These are phyloP conservation scores for Halictus quadricinctus DNA, from an alignment of 2,888 invertebrate genomes.

Conservation along the genomic window DNA sequence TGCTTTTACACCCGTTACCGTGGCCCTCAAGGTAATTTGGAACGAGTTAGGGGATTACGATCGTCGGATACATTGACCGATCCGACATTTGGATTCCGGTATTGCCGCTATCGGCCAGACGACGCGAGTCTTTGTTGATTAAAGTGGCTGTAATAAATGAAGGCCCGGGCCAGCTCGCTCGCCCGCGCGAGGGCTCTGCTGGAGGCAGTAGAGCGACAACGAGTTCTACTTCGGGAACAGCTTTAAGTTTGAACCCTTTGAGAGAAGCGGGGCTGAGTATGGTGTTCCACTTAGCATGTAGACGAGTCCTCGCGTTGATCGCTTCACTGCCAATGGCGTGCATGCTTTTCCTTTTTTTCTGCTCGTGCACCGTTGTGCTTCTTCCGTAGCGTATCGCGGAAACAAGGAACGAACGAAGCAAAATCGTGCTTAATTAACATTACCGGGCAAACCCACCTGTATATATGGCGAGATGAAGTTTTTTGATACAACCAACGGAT, in stretches of 20 bases:
- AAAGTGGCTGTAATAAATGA: conserved; percentile 35
- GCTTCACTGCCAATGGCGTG: conserved; percentile 34
- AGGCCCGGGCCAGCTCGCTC: conserved; percentile 78
- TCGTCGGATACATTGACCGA: not conserved
- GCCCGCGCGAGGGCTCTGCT: conserved; percentile 89
- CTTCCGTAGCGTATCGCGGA: not conserved
- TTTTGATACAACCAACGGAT: not conserved
- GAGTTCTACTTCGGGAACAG: conserved; percentile 93
- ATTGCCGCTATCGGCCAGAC: not conserved
- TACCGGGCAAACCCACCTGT: not conserved
- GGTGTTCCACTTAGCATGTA: conserved; percentile 86
- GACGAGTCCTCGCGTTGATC: conserved; percentile 82
- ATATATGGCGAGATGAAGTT: not conserved
- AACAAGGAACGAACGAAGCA: not conserved
- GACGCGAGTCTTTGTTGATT: conserved; percentile 9
- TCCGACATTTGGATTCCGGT: not conserved
- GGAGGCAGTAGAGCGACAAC: conserved; percentile 89
- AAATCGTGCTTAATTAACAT: conserved; percentile 17
- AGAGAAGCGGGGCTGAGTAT: conserved; percentile 87
- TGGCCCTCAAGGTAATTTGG: not conserved
- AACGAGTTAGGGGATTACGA: not conserved
- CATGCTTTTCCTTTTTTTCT: conserved; percentile 19
- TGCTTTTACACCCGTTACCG: too few relatives aligned
- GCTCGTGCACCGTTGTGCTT: not conserved
- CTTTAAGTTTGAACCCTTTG: conserved; percentile 93